Evolutionary conservation across 2,888 invertebrate species (phyloP), one percentile per base, ranked within the genome.

Genomic region (Eupithecia inturbata): DNA sequence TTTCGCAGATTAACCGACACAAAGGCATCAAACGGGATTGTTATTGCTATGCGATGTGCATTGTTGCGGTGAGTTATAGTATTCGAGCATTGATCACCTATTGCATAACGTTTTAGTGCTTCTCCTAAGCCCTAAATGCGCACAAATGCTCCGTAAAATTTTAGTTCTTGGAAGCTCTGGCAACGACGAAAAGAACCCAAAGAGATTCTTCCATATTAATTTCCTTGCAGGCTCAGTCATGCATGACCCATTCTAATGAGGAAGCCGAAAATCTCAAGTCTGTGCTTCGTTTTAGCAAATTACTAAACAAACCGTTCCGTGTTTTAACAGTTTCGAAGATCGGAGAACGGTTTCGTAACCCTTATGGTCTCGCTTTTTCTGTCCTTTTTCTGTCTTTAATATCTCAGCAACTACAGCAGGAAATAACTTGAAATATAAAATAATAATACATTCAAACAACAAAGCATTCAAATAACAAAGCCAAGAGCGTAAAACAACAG

Each of bases 1-100:
- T 81, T 83, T 80, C 66, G 79, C 82, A 82, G 78, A 79, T 74
- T 71, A 74, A 67, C 76, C 74, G 79, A 72, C 78, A 77, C 76
- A 81, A 74, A 81, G 73, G 79, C 82, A 81, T 85, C 83, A 87
- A 86, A 86, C 81, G 79, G 78, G 78, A 78, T 77, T 80, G 80
- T 81, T 79, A 82, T 80, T 78, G 73, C 79, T 75, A 72, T 69
- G 75, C 70, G 72, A 76, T 72, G 62, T 71, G 72, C 73, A 78
- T 76, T 75, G 72, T 80, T 68, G 67, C 57, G 71, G 64, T 71
- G 68, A 71, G 33, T 53, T 63, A 68, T 66, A 74, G 74, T 73
- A 71, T 62, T 74, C 69, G 26, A 49, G 36, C 41, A 67, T 70
- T 69, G 72, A 76, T 69, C 68, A 53, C 70, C 70, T 67, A 63